phyloP scores from a whole-genome alignment of 1,140 invertebrate genomes.

The Microplitis mediator region DNA sequence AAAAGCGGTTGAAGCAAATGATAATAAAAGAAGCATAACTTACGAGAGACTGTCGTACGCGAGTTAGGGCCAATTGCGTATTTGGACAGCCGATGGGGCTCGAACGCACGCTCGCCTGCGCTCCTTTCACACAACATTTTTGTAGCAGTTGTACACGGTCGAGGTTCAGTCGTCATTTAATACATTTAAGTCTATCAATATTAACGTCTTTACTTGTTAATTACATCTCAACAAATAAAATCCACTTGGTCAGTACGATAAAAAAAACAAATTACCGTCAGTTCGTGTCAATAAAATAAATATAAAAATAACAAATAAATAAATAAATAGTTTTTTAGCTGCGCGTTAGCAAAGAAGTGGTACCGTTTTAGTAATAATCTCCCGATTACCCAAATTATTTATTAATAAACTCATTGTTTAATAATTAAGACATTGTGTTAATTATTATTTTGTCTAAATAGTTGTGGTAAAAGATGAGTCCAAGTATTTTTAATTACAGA shows the following conservation, averaged over 20 bases:
- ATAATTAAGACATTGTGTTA: no score
- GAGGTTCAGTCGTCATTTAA: slow-evolving; percentile 2
- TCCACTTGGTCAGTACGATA: not conserved
- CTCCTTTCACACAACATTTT: slow-evolving; percentile 53
- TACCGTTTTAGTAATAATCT: no score
- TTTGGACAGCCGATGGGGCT: slow-evolving; percentile 47
- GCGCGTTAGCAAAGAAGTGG: no score
- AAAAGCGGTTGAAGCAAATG: slow-evolving; percentile 61
- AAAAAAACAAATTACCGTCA: not conserved
- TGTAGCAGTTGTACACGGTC: slow-evolving; percentile 33
- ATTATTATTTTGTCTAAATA: no score
- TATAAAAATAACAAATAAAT: not conserved
- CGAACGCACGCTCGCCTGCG: slow-evolving; percentile 54
- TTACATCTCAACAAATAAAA: no score
- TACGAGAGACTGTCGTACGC: slow-evolving; percentile 62
- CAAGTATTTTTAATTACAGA: no score
- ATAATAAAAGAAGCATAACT: slow-evolving; percentile 65
- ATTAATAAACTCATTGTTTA: no score
- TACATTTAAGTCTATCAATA: not conserved
- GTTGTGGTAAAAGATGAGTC: no score
- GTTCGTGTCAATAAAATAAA: not conserved
- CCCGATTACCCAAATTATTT: no score
- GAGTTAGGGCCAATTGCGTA: slow-evolving; percentile 56
- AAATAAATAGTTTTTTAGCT: no score
- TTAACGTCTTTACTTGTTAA: not conserved